Percentiles rank a stretch among this genome's conserved stretches.
These are phyloP conservation scores for Macaca nemestrina DNA, from an alignment of 2,113 vertebrate species.

Conservation along the genomic window DNA sequence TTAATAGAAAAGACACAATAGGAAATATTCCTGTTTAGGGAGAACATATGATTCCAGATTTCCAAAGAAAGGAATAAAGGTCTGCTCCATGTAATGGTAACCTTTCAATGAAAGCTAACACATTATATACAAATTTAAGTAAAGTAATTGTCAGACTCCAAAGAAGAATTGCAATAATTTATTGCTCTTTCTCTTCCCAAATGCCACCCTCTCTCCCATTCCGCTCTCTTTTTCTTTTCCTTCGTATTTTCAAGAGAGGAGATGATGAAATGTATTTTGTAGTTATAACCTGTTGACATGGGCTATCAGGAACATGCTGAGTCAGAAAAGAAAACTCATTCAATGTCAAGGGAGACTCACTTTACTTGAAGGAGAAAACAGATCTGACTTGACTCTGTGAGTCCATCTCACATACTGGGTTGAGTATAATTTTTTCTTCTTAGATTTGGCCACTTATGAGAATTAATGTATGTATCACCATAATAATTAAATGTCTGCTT, in stretches of 20 bases:
- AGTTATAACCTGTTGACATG: no score
- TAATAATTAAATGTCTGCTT: background rate
- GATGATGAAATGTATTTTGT: no score
- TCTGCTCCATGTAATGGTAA: background rate
- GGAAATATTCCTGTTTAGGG: background rate
- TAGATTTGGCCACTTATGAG: background rate
- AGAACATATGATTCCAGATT: background rate
- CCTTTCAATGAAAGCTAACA: background rate
- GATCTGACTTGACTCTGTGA: background rate
- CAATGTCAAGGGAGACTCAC: background rate
- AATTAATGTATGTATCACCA: background rate
- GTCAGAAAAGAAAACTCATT: background rate
- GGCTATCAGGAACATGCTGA: background rate
- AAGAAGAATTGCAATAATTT: background rate
- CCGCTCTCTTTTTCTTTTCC: background rate
- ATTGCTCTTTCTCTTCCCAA: background rate
- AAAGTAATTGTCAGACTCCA: background rate
- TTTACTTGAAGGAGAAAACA: background rate
- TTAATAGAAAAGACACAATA: background rate
- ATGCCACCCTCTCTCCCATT: background rate
- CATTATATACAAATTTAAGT: background rate
- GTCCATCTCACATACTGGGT: background rate
- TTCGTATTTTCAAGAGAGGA: background rate
- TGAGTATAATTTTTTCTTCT: background rate
- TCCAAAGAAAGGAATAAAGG: constrained; percentile 4